A percentile compares a stretch with the other conserved stretches of the same genome.
Evolutionary conservation across 1,140 invertebrate species (phyloP).

Genomic region (Caenorhabditis elegans): DNA sequence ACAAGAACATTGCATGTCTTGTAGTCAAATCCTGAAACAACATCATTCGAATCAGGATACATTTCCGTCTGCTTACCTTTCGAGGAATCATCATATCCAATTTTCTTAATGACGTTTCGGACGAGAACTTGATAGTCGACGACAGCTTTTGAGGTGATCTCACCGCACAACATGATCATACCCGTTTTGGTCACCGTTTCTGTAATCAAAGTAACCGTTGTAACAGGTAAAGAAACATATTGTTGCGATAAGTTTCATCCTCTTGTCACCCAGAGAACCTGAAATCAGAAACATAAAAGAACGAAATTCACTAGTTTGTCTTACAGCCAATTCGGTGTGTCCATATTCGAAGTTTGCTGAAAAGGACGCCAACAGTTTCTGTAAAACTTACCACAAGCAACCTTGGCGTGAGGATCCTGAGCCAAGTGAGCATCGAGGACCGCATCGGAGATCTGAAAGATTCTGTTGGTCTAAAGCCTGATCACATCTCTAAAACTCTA

Average conservation of each 20-base stretch:
- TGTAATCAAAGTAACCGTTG: no score
- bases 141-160: constrained; percentile 76
- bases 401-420: constrained; percentile 96
- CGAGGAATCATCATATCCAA: constrained; percentile 94
- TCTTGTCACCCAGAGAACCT: not conserved
- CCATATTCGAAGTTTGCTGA: no score
- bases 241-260: no score
- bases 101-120: constrained; percentile 90
- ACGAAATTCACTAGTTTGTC: not conserved
- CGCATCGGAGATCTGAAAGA: constrained; percentile 74
- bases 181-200: no score
- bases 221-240: no score
- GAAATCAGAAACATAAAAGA: not conserved
- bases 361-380: no score
- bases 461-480: no score
- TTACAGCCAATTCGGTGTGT: no score
- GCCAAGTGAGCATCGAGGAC: constrained; percentile 92
- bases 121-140: constrained; percentile 96
- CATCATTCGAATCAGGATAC: not conserved
- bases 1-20: no score
- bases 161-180: no score
- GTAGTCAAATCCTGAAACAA: constrained; percentile 93
- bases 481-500: no score
- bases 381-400: constrained; percentile 77
- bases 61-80: constrained; percentile 73